Conservation (phyloP, 2,888 invertebrate species). For the Caenorhabditis sinica region DNA sequence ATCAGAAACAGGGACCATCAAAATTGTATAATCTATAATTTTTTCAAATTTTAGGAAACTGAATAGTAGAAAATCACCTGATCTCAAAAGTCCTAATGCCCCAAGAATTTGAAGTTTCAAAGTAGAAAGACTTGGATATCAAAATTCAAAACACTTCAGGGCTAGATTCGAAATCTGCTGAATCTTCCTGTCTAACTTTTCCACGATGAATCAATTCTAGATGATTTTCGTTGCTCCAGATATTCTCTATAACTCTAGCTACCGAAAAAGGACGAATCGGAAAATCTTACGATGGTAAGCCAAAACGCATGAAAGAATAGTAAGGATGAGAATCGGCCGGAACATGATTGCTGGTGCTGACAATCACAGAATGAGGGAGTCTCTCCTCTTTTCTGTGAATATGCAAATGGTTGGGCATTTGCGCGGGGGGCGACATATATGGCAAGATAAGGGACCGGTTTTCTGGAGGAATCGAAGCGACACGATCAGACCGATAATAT, state of each 20-base stretch:
- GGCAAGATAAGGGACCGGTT: conserved; percentile 61
- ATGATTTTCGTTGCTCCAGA: no score
- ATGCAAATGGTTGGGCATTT: conserved; percentile 52
- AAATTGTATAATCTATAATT: no score
- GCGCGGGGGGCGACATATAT: conserved; percentile 47
- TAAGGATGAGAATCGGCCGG: conserved; percentile 30
- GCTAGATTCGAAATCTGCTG: no score
- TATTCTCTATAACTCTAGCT: no score
- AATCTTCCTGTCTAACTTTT: no score
- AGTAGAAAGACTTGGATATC: no score
- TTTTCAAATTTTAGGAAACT: neutral
- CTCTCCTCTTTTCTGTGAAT: conserved; percentile 40
- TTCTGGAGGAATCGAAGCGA: neutral
- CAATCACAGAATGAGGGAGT: neutral
- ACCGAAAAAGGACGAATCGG: neutral
- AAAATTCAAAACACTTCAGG: no score
- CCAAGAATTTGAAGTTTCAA: no score
- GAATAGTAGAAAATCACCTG: no score
- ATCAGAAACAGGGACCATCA: no score
- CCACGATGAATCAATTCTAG: no score
- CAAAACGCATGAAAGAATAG: conserved; percentile 50
- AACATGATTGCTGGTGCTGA: conserved; percentile 26
- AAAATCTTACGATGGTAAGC: conserved; percentile 64
- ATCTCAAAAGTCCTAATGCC: no score
- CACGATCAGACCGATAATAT: conserved; percentile 2